phyloP scores from a whole-genome alignment of 2,888 invertebrate genomes.

The Synanthedon andrenaeformis region DNA sequence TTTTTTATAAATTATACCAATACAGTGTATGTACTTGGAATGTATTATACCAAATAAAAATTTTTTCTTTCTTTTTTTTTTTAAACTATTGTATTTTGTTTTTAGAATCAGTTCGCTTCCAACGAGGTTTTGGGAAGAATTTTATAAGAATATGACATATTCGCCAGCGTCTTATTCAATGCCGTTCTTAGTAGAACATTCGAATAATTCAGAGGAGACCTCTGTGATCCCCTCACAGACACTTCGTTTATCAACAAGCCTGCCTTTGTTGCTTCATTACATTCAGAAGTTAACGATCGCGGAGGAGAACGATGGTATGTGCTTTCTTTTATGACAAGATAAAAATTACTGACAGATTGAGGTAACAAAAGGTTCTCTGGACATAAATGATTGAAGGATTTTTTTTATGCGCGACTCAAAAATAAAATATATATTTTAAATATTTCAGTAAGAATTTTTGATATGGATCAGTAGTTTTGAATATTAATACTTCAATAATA shows the following conservation, averaged over 20 bases:
- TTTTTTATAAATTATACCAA: no score
- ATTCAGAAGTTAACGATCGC: slow-evolving; percentile 41
- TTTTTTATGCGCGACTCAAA: no score
- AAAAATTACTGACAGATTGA: no score
- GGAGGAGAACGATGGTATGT: slow-evolving; percentile 25
- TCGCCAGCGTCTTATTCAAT: slow-evolving; percentile 43
- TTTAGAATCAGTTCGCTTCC: slow-evolving; percentile 40
- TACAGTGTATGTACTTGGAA: no score
- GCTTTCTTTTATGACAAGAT: neutral
- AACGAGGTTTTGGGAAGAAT: slow-evolving; percentile 46
- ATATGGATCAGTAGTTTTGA: no score
- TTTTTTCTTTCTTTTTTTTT: neutral
- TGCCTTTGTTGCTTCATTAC: slow-evolving; percentile 45
- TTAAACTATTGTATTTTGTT: slow-evolving; percentile 2
- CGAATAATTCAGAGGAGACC: slow-evolving; percentile 14
- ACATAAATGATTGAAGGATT: no score
- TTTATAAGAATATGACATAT: slow-evolving; percentile 33
- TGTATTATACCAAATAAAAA: no score
- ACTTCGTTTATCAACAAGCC: slow-evolving; percentile 36
- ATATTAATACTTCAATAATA: no score
- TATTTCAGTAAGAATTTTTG: no score
- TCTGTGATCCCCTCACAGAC: slow-evolving; percentile 28
- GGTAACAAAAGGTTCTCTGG: no score
- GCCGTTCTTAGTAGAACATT: slow-evolving; percentile 28
- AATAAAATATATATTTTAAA: no score